These are phyloP conservation scores for Neria commutata DNA, from an alignment of 2,888 invertebrate species.

Conservation along the genomic window DNA sequence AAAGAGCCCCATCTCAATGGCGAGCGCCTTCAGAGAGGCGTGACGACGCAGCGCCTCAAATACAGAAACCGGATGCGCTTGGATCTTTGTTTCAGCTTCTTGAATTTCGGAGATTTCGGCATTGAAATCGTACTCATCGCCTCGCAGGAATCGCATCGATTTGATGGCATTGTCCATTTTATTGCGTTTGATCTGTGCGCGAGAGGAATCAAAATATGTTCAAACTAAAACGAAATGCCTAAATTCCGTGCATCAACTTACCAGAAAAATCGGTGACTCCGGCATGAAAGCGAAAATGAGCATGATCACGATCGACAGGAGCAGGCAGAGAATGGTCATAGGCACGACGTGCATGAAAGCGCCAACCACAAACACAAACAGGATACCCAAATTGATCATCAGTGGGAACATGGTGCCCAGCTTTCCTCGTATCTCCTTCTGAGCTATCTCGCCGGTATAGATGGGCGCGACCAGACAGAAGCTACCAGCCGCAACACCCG, in stretches of 20 bases:
- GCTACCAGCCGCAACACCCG: conserved; percentile 66
- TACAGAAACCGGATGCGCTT: conserved; percentile 64
- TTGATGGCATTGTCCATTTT: conserved; percentile 69
- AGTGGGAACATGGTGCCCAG: conserved; percentile 86
- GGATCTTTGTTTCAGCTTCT: conserved; percentile 35
- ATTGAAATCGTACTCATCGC: conserved; percentile 70
- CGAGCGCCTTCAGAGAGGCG: conserved; percentile 67
- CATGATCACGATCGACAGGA: conserved; percentile 69
- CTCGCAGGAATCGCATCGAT: conserved; percentile 74
- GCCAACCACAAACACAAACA: conserved; percentile 73
- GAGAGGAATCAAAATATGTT: no score
- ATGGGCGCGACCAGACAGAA: conserved; percentile 82
- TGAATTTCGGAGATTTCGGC: conserved; percentile 63
- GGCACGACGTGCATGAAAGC: conserved; percentile 29
- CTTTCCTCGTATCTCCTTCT: conserved; percentile 77
- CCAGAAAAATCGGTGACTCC: conserved; percentile 77
- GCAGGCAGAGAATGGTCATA: conserved; percentile 43
- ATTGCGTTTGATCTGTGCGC: no score
- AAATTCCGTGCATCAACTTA: no score
- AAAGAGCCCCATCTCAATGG: conserved; percentile 79
- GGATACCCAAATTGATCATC: conserved; percentile 79
- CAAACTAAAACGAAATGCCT: no score
- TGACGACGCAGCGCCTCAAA: conserved; percentile 65
- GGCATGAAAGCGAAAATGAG: conserved; percentile 79
- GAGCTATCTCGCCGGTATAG: conserved; percentile 82